Conservation (phyloP, 2,797 vertebrate species). For the Hydrocynus forskahlii region DNA sequence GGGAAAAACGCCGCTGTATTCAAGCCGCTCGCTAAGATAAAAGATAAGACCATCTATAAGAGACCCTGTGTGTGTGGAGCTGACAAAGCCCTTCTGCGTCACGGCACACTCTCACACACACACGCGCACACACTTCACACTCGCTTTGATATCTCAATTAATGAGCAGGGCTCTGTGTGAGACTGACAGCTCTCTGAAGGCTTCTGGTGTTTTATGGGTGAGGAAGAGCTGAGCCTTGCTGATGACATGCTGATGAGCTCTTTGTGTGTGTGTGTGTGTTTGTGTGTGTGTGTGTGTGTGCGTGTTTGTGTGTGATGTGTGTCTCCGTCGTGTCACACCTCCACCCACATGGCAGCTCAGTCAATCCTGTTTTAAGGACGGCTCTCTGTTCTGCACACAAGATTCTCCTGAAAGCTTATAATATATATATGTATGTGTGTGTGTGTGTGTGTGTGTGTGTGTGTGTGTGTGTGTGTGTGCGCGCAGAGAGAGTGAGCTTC, state of each 20-base stretch:
- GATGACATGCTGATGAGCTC: neutral
- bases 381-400: too few species aligned
- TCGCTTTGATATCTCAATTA: constrained; percentile 11
- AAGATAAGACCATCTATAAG: neutral
- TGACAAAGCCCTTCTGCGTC: neutral
- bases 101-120: neutral
- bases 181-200: constrained; percentile 7
- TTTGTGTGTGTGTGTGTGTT: neutral
- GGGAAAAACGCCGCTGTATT: neutral
- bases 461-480: too few species aligned
- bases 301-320: neutral
- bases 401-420: too few species aligned
- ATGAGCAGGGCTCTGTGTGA: neutral
- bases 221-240: neutral
- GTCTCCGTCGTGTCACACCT: neutral
- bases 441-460: too few species aligned
- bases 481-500: too few species aligned
- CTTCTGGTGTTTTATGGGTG: constrained; percentile 3
- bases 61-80: neutral
- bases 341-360: constrained; percentile 5
- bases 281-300: constrained; percentile 6
- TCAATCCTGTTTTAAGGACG: neutral
- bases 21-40: neutral
- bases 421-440: too few species aligned
- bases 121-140: neutral